Evolutionary conservation across 2,888 invertebrate species (phyloP).

Genomic region (Slavum lentiscoides): DNA sequence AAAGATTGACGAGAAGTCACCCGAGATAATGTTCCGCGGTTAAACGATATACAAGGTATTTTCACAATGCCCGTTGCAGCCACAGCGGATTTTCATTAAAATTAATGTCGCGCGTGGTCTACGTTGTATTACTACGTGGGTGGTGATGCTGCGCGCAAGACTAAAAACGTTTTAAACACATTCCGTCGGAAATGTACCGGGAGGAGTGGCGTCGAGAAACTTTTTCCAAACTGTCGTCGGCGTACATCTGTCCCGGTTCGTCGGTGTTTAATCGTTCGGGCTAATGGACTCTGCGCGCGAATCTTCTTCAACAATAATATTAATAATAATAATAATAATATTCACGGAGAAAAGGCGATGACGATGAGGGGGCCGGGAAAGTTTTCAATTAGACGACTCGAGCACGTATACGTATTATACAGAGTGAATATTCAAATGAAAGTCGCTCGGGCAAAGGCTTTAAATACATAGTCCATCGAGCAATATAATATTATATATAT

Average conservation of each 20-base stretch:
- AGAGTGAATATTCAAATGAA: slow-evolving; percentile 43
- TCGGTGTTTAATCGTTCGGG: slow-evolving; percentile 22
- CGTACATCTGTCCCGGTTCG: slow-evolving; percentile 4
- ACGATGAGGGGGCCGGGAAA: neutral
- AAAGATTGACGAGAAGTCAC: too few species aligned
- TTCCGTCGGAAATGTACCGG: slow-evolving; percentile 6
- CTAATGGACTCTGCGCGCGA: slow-evolving; percentile 34
- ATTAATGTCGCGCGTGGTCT: neutral
- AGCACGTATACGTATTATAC: slow-evolving; percentile 6
- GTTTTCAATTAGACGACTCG: slow-evolving; percentile 47
- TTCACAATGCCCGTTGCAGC: too few species aligned
- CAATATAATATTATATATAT: neutral
- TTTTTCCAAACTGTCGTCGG: neutral
- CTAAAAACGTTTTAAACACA: neutral
- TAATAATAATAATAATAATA: slow-evolving; percentile 33
- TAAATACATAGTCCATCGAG: slow-evolving; percentile 22
- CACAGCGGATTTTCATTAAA: neutral
- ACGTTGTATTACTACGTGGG: neutral
- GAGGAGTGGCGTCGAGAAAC: slow-evolving; percentile 2
- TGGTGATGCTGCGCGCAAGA: neutral
- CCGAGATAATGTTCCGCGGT: too few species aligned
- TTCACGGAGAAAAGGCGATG: slow-evolving; percentile 12
- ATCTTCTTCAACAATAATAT: neutral
- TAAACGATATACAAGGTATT: too few species aligned
- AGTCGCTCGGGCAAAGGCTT: slow-evolving; percentile 12